phyloP scores from a whole-genome alignment of 2,888 invertebrate genomes.

The Zele albiditarsus region DNA sequence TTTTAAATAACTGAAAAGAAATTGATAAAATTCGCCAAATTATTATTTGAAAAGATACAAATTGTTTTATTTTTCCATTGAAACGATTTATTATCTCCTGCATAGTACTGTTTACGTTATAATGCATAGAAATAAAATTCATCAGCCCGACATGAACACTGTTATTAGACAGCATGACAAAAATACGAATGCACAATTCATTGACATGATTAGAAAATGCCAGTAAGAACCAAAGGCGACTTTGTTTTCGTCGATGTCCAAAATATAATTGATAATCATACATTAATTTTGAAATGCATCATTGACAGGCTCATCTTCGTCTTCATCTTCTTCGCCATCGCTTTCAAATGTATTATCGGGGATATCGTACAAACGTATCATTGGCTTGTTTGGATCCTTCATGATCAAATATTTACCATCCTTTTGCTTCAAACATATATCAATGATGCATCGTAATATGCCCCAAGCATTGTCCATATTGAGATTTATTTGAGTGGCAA shows the following conservation, averaged over 20 bases:
- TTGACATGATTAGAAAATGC: background rate
- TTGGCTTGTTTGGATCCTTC: constrained; percentile 99
- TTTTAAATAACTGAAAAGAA: background rate
- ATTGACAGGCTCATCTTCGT: constrained; percentile 78
- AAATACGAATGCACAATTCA: constrained; percentile 20
- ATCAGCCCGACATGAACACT: background rate
- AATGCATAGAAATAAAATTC: constrained; percentile 21
- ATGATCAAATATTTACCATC: constrained; percentile 97
- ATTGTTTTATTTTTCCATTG: constrained; percentile 6
- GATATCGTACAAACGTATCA: constrained; percentile 97
- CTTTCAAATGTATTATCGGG: constrained; percentile 99
- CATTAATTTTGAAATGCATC: constrained; percentile 69
- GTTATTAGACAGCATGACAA: background rate
- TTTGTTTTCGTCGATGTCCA: constrained; percentile 3
- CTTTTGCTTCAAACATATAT: constrained; percentile 96
- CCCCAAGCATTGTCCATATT: constrained; percentile 99
- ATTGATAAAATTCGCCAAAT: background rate
- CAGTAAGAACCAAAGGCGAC: background rate
- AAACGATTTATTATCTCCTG: constrained; percentile 43
- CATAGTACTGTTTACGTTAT: constrained; percentile 31
- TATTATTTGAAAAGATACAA: background rate
- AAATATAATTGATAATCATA: constrained; percentile 4
- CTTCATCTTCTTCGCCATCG: constrained; percentile 93
- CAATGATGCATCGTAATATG: constrained; percentile 96
- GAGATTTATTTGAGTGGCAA: constrained; percentile 98